Conservation (phyloP, 2,113 vertebrate genomes). For the Tenrec ecaudatus region DNA sequence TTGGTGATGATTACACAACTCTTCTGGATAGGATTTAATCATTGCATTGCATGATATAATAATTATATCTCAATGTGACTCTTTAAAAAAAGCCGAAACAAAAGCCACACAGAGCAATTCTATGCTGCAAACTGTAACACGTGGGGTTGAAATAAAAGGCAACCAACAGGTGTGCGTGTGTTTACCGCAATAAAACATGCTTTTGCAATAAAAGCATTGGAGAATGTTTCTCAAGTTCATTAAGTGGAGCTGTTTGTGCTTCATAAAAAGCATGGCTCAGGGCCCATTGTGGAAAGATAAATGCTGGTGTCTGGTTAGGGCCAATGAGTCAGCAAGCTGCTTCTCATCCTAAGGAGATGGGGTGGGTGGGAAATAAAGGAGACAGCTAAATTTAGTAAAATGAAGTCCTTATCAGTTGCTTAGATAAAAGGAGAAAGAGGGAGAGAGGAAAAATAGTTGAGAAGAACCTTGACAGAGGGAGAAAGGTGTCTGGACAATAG, state of each 20-base stretch:
- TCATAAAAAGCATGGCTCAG: not conserved
- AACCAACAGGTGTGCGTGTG: no score
- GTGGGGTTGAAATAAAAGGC: not conserved
- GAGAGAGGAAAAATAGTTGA: not conserved
- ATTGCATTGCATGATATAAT: no score
- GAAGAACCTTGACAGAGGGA: not conserved
- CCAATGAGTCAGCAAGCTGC: accelerated
- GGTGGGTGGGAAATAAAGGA: not conserved
- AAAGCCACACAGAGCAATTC: not conserved
- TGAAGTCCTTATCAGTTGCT: slow-evolving; percentile 12
- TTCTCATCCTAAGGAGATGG: not conserved
- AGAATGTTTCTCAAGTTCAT: not conserved
- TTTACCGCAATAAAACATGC: not conserved
- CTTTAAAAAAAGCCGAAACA: no score
- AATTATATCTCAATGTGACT: no score
- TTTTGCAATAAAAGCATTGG: not conserved
- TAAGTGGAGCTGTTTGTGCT: not conserved
- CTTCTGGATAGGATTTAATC: no score
- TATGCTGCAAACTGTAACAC: not conserved
- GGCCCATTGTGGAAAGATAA: not conserved
- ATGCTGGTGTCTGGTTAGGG: no score
- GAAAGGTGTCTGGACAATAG: not conserved
- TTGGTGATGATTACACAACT: no score
- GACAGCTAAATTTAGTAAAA: not conserved
- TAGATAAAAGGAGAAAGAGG: not conserved